These are phyloP conservation scores for Lepisosteus oculatus DNA, from an alignment of 2,113 vertebrate species.

Conservation along the genomic window DNA sequence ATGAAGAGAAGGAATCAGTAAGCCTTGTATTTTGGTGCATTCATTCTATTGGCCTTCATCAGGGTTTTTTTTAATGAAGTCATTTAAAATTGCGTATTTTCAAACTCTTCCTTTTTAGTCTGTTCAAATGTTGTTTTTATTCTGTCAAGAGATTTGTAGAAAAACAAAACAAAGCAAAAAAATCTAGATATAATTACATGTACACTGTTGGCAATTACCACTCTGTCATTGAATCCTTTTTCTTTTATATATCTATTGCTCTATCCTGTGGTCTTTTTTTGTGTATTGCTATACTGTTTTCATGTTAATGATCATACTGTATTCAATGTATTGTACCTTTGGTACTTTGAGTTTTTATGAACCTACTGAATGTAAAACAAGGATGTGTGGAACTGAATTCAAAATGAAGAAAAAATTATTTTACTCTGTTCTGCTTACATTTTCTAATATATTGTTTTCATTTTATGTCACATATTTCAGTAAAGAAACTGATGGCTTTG, in stretches of 20 bases:
- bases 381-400: neutral
- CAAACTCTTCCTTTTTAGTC: constrained; percentile 22
- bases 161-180: constrained; percentile 28
- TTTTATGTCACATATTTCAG: constrained; percentile 23
- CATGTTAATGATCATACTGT: neutral
- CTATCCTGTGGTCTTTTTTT: constrained; percentile 19
- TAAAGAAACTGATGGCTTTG: constrained; percentile 24
- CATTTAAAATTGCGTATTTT: constrained; percentile 38
- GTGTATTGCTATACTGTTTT: constrained; percentile 17
- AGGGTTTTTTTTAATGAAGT: constrained; percentile 11
- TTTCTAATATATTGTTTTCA: neutral
- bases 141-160: constrained; percentile 38
- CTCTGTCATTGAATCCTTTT: constrained; percentile 15
- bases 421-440: neutral
- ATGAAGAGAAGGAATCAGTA: too few species aligned
- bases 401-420: neutral
- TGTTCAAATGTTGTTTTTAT: constrained; percentile 26
- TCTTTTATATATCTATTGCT: constrained; percentile 16
- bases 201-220: constrained; percentile 25
- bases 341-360: neutral
- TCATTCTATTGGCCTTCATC: neutral
- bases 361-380: neutral
- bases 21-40: too few species aligned
- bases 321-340: neutral
- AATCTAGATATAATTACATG: constrained; percentile 19